Conservation (phyloP, 2,113 vertebrate species). For the Bubo bubo region DNA sequence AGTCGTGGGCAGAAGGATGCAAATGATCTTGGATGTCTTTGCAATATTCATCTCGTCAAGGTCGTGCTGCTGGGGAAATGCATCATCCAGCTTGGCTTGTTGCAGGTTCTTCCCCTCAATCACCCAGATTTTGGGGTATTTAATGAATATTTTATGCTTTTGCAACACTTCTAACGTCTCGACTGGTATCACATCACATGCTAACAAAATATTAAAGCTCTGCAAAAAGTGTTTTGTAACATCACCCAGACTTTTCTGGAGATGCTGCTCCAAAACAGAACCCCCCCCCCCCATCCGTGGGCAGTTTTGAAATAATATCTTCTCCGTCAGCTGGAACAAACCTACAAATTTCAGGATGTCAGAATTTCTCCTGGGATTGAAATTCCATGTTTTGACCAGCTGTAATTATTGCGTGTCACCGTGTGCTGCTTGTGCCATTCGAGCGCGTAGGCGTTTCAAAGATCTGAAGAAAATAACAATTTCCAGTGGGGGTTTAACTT, state of each 20-base stretch:
- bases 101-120: not conserved
- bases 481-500: not conserved
- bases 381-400: not conserved
- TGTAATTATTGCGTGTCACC: not conserved
- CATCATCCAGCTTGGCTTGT: not conserved
- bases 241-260: not conserved
- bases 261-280: not conserved
- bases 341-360: not conserved
- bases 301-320: not conserved
- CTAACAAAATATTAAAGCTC: not conserved
- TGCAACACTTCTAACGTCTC: not conserved
- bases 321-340: not conserved
- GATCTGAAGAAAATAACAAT: not conserved
- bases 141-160: not conserved
- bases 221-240: not conserved
- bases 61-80: not conserved
- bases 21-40: conserved; percentile 1
- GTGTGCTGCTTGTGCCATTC: not conserved
- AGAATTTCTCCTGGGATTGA: not conserved
- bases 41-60: not conserved
- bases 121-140: not conserved
- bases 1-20: conserved; percentile 42
- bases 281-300: accelerated
- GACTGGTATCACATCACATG: accelerated
- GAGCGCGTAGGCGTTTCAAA: not conserved